Base-by-base conservation (phyloP, 2,113 vertebrate genomes). In the Triplophysa siluroides region DNA sequence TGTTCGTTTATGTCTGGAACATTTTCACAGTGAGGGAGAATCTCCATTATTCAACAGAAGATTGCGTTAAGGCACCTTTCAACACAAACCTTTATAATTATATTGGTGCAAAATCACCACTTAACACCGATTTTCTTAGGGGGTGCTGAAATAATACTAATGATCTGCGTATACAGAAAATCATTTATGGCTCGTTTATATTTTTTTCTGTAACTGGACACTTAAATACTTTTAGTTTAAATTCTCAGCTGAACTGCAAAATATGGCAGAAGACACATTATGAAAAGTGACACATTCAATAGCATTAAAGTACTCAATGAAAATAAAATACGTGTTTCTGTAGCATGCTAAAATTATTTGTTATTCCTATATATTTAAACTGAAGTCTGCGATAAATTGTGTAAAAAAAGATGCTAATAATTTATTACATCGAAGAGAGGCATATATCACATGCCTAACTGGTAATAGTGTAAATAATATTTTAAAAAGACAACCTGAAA, bases 231-330 rank as follows among this genome's bases (percentile, higher is more conserved):
- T 50, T 38, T n/a, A n/a, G 26, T 29, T 52, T 7, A 54, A 54
- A 18, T 58, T 38, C 6, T 19, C 52, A 72, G 13, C 19, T 38
- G 70, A 72, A 54, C 47, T n/a, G 4, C 24, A 54, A 24, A 41
- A 72, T 58, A 58, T 56, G 52, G 69, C 26, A 72, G 69, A 58
- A 56, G 26, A 38, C 19, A 71, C 52, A 58, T n/a, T 58, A 14
- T 56, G 50, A n/a, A 71, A 71, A n/a, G 33, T 43, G 19, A 66
- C n/a, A 24, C 33, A 73, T 60, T 43, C n/a, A 73, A 43, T 23
- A 16, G 19, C 7, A 9, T 43, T 41, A 23, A 16, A 60, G 60
- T 73, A 18, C 14, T 52, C 54, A 19, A 56, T n/a, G 52, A 56
- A 56, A 56, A 41, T 13, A 68, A 23, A 29, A 23, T 7, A 41